A percentile compares a stretch with the other conserved stretches of the same genome.
These are phyloP conservation scores for Lissonota sp. DNA, from an alignment of 2,888 invertebrate genomes.

Conservation along the genomic window DNA sequence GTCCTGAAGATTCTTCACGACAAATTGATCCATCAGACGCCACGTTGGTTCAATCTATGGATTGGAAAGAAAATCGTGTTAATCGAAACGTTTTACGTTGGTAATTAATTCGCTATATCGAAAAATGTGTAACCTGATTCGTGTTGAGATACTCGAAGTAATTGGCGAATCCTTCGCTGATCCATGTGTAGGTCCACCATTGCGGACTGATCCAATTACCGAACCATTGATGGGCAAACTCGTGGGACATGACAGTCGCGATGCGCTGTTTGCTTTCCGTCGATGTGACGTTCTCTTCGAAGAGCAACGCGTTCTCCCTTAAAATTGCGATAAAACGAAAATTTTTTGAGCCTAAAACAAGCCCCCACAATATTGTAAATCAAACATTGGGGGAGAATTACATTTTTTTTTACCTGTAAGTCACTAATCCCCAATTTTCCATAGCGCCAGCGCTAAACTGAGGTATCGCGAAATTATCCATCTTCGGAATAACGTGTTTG, in stretches of 20 bases:
- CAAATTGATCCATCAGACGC: slow-evolving; percentile 85
- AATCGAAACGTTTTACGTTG: not conserved
- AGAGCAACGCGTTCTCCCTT: slow-evolving; percentile 73
- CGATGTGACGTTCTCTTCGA: slow-evolving; percentile 61
- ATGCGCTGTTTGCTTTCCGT: slow-evolving; percentile 63
- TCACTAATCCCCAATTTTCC: slow-evolving; percentile 97
- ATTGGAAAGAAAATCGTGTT: not conserved
- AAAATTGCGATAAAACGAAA: not conserved
- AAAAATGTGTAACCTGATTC: slow-evolving; percentile 71
- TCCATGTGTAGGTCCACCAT: slow-evolving; percentile 83
- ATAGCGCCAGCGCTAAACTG: slow-evolving; percentile 95
- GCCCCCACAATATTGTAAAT: too few relatives aligned
- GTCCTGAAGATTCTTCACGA: slow-evolving; percentile 83
- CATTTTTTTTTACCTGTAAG: too few relatives aligned
- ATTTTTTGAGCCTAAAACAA: too few relatives aligned
- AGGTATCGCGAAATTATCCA: slow-evolving; percentile 96
- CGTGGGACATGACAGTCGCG: slow-evolving; percentile 84
- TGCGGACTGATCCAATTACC: slow-evolving; percentile 82
- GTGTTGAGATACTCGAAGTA: slow-evolving; percentile 84
- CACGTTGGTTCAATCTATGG: slow-evolving; percentile 62
- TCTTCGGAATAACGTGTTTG: slow-evolving; percentile 89
- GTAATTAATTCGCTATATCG: not conserved
- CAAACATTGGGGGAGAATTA: too few relatives aligned
- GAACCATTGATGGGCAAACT: slow-evolving; percentile 86
- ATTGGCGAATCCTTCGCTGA: slow-evolving; percentile 85